Percentiles rank a stretch among this genome's conserved stretches.
These are phyloP conservation scores for Hemicrepidius hirtus DNA, from an alignment of 2,888 invertebrate species.

Conservation along the genomic window DNA sequence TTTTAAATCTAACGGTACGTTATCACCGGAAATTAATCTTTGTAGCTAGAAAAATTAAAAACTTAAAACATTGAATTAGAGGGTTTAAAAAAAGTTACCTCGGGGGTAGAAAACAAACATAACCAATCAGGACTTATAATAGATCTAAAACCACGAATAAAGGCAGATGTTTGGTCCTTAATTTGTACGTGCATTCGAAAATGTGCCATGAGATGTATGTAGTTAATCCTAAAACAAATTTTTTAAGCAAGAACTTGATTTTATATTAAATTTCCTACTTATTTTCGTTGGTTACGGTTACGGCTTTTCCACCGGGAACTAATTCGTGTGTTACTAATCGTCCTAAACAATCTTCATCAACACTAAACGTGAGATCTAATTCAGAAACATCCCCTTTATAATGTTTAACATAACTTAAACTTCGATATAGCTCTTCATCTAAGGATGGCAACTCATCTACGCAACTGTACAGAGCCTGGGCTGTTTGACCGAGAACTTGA, in stretches of 20 bases:
- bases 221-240: conserved; percentile 88
- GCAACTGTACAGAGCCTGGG: conserved; percentile 95
- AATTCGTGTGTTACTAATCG: conserved; percentile 96
- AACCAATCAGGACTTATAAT: conserved; percentile 97
- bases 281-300: conserved; percentile 97
- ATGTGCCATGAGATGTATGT: conserved; percentile 98
- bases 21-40: conserved; percentile 96
- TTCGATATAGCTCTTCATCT: conserved; percentile 96
- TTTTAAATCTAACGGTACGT: conserved; percentile 91
- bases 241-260: no score
- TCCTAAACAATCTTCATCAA: conserved; percentile 96
- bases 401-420: conserved; percentile 96
- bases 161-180: conserved; percentile 96
- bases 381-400: conserved; percentile 94
- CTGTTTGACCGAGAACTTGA: conserved; percentile 94
- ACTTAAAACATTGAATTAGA: no score
- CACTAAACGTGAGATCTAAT: conserved; percentile 96
- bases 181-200: conserved; percentile 99
- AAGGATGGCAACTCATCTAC: conserved; percentile 98
- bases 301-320: conserved; percentile 94
- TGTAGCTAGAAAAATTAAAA: conserved; percentile 81
- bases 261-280: conserved; percentile 77
- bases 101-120: conserved; percentile 94
- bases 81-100: conserved; percentile 75
- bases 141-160: conserved; percentile 96